Evolutionary conservation across 2,888 invertebrate species (phyloP), one percentile per base, ranked within the genome.

Genomic region (Laspeyria flexula): DNA sequence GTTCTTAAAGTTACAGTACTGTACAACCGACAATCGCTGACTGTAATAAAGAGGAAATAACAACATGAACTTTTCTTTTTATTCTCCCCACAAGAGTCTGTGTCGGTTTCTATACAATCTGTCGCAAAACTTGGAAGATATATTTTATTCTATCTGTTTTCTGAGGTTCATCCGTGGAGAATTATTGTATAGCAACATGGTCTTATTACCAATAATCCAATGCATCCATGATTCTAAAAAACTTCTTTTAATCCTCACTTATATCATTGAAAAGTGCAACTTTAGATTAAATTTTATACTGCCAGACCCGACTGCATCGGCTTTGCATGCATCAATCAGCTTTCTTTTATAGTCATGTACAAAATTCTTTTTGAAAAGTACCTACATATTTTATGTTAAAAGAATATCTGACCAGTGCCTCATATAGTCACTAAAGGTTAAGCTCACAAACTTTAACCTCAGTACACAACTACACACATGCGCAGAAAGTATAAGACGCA

Each of bases 401-500:
- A 29, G 29, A 43, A 55, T 39, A 62, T 57, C 40, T 60, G 50
- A 60, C 51, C 53, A 25, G 43, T 37, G 41, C 31, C 12, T 33
- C 48, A 43, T 27, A 55, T 1, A 44, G 33, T 41, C 42, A 31
- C 45, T 6, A 46, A 47, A 48, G 46, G 33, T 33, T 30, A 30
- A 40, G 31, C 41, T 31, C 31, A 13, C 31, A 31, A 35, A 55
- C 33, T 47, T 35, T 35, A 39, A 51, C 39, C 43, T 34, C 42
- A 27, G 45, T 37, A 33, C 30, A 49, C n/a, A n/a, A n/a, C n/a
- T n/a, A n/a, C n/a, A n/a, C n/a, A n/a, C 35, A 48, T 55, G 69
- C 67, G 68, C 63, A 66, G 65, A 78, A 76, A 79, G 71, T 74
- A 71, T 67, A 63, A 61, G 55, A 56, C 48, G 69, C 73, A 68